Conservation (phyloP, 2,113 vertebrate species). For the Proterorhinus semilunaris region DNA sequence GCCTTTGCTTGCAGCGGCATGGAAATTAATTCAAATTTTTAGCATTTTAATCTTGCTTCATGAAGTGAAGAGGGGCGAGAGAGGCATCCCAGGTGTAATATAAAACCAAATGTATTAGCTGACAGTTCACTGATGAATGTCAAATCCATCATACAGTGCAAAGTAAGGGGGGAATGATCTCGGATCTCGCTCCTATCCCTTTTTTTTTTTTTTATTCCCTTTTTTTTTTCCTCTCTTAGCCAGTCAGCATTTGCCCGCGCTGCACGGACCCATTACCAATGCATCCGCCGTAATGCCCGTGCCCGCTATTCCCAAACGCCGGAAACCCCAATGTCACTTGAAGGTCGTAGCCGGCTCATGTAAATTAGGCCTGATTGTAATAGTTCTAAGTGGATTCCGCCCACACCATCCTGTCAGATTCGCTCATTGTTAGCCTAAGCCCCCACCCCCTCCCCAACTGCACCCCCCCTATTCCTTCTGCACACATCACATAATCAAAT, state of each 20-base stretch:
- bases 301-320: constrained; percentile 65
- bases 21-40: constrained; percentile 54
- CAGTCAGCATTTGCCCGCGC: constrained; percentile 51
- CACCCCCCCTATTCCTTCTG: neutral
- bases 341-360: constrained; percentile 69
- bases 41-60: constrained; percentile 61
- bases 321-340: constrained; percentile 65
- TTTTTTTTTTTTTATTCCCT: constrained; percentile 33
- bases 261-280: constrained; percentile 66
- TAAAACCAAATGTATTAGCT: constrained; percentile 68
- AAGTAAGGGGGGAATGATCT: constrained; percentile 64
- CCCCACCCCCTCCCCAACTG: neutral
- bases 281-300: constrained; percentile 67
- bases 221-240: constrained; percentile 11
- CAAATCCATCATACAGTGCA: constrained; percentile 62
- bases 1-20: constrained; percentile 14
- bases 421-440: constrained; percentile 62
- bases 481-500: constrained; percentile 55
- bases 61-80: constrained; percentile 46
- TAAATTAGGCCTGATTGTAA: constrained; percentile 76
- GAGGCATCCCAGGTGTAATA: constrained; percentile 65
- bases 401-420: constrained; percentile 69
- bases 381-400: constrained; percentile 72
- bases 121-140: constrained; percentile 70
- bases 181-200: constrained; percentile 62